phyloP scores from a whole-genome alignment of 1,140 invertebrate species.

The Dreissena rostriformis region DNA sequence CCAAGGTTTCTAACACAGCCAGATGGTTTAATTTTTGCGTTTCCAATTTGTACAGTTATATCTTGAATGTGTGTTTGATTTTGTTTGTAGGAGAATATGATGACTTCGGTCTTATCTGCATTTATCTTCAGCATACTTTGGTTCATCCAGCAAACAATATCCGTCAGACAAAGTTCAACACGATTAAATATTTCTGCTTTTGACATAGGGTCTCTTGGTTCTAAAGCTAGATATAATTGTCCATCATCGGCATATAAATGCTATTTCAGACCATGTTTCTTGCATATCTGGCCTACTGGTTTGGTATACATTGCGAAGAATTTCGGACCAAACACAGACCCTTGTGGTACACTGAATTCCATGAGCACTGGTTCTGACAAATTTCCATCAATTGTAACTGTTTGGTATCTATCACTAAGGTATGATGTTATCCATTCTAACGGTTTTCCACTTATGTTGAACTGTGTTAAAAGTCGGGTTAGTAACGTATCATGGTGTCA shows the following conservation, averaged over 20 bases:
- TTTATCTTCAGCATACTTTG: conserved; percentile 25
- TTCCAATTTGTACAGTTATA: conserved; percentile 3
- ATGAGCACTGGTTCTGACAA: conserved; percentile 13
- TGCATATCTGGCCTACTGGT: conserved; percentile 36
- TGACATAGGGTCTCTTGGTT: conserved; percentile 11
- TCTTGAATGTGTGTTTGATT: background rate
- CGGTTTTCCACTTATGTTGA: conserved; percentile 4
- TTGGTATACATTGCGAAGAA: conserved; percentile 34
- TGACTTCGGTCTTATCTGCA: conserved; percentile 25
- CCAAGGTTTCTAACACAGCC: conserved; percentile 13
- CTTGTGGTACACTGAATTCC: conserved; percentile 10
- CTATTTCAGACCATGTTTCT: conserved; percentile 29
- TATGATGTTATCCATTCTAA: conserved; percentile 42
- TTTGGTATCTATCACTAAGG: conserved; percentile 24
- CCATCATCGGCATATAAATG: conserved; percentile 45
- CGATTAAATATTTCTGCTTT: conserved; percentile 6
- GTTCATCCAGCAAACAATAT: conserved; percentile 41
- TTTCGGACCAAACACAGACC: background rate
- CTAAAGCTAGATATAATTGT: conserved; percentile 29
- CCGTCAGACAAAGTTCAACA: conserved; percentile 37
- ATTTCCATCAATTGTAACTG: conserved; percentile 4
- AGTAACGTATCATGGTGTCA: conserved; percentile 19
- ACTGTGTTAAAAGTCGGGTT: conserved; percentile 12
- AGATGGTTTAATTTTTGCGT: conserved; percentile 4
- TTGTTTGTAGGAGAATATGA: conserved; percentile 10